Percentiles rank a stretch among this genome's conserved stretches.
phyloP scores from a whole-genome alignment of 1,140 invertebrate genomes.

The Augochlora pura region DNA sequence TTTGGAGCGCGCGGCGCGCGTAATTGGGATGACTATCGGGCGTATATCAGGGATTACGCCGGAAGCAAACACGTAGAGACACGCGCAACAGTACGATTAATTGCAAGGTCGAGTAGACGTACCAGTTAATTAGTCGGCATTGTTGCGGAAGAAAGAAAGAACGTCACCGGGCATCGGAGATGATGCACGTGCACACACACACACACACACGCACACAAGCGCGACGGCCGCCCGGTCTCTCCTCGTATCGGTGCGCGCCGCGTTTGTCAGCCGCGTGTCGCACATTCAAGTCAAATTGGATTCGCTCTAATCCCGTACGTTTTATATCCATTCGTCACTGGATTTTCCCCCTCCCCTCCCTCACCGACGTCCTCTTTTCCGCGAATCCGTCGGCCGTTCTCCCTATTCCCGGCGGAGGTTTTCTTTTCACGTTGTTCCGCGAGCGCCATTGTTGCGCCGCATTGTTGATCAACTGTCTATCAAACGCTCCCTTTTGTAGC shows the following conservation, averaged over 20 bases:
- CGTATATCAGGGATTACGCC: constrained; percentile 27
- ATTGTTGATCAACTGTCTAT: too few species aligned
- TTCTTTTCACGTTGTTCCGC: neutral
- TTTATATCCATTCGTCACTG: neutral
- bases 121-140: constrained; percentile 40
- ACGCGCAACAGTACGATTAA: constrained; percentile 39
- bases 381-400: neutral
- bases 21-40: constrained; percentile 18
- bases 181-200: constrained; percentile 9
- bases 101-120: constrained; percentile 40
- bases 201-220: neutral
- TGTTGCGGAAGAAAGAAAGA: constrained; percentile 31
- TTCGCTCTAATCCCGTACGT: constrained; percentile 4
- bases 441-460: too few species aligned
- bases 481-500: too few species aligned
- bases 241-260: neutral
- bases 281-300: constrained; percentile 19
- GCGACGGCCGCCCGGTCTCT: too few species aligned
- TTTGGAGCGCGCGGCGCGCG: neutral
- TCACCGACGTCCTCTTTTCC: neutral
- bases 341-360: neutral
- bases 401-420: neutral
- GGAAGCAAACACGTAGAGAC: constrained; percentile 25
- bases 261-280: neutral
- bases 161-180: constrained; percentile 12